Percentiles rank a stretch among this genome's conserved stretches.
These are phyloP conservation scores for Cephus cinctus DNA, from an alignment of 1,140 invertebrate species.

Conservation along the genomic window DNA sequence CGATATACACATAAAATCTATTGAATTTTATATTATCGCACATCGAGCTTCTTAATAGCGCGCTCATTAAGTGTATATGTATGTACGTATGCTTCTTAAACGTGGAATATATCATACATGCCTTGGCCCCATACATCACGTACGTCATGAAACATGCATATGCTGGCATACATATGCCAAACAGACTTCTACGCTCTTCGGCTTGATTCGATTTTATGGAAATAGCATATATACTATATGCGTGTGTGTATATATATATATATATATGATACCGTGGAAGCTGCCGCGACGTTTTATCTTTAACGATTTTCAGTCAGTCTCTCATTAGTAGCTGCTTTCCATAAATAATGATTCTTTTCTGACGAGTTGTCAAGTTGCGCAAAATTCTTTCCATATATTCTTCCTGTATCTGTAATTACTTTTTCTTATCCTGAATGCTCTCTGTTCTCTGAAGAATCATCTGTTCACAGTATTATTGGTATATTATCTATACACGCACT, in stretches of 20 bases:
- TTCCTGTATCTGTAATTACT: too few species aligned
- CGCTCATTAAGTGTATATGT: not conserved
- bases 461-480: too few species aligned
- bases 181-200: not conserved
- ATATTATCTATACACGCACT: too few species aligned
- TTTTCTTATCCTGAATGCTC: too few species aligned
- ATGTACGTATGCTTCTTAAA: not conserved
- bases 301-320: slow-evolving; percentile 30
- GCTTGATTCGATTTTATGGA: not conserved
- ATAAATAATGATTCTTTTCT: slow-evolving; percentile 13
- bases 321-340: slow-evolving; percentile 26
- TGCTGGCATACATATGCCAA: too few species aligned
- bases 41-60: slow-evolving; percentile 22
- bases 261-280: not conserved
- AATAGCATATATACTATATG: not conserved
- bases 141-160: too few species aligned
- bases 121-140: too few species aligned
- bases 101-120: not conserved
- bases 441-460: too few species aligned
- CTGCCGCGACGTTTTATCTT: slow-evolving; percentile 26
- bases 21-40: too few species aligned
- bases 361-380: too few species aligned
- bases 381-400: too few species aligned
- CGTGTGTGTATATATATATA: not conserved
- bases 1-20: too few species aligned